phyloP scores from a whole-genome alignment of 2,113 vertebrate species.

The Gavia stellata region DNA sequence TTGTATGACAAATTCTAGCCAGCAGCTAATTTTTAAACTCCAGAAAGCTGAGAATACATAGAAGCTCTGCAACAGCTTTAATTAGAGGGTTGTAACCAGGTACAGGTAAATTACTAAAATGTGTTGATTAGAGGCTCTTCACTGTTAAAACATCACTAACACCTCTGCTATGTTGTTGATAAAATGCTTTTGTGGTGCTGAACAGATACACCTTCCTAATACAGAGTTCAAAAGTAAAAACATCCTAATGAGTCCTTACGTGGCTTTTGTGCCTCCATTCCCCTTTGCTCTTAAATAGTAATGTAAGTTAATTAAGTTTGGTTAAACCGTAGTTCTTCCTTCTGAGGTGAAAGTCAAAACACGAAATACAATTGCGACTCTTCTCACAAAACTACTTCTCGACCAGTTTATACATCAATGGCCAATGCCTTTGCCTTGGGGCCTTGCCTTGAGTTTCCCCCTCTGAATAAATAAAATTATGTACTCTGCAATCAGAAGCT shows the following conservation, averaged over 20 bases:
- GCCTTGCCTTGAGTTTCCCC: background rate
- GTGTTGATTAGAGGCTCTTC: background rate
- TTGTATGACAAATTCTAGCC: slow-evolving; percentile 33
- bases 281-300: background rate
- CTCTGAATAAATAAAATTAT: background rate
- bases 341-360: background rate
- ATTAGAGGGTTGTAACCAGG: background rate
- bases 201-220: background rate
- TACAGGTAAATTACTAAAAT: background rate
- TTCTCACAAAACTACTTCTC: background rate
- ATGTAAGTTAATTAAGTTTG: background rate
- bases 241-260: background rate
- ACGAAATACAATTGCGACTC: background rate
- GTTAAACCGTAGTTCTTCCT: background rate
- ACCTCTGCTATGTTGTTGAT: background rate
- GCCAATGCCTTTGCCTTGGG: background rate
- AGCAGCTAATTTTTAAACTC: slow-evolving; percentile 24
- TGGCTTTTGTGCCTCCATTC: background rate
- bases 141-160: background rate
- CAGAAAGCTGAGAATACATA: background rate
- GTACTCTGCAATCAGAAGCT: background rate
- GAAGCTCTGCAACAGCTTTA: background rate
- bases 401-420: background rate
- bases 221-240: background rate
- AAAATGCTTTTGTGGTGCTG: background rate